Evolutionary conservation across 2,888 invertebrate species (phyloP), one percentile per base, ranked within the genome.

Genomic region (Drosophila barbarae): DNA sequence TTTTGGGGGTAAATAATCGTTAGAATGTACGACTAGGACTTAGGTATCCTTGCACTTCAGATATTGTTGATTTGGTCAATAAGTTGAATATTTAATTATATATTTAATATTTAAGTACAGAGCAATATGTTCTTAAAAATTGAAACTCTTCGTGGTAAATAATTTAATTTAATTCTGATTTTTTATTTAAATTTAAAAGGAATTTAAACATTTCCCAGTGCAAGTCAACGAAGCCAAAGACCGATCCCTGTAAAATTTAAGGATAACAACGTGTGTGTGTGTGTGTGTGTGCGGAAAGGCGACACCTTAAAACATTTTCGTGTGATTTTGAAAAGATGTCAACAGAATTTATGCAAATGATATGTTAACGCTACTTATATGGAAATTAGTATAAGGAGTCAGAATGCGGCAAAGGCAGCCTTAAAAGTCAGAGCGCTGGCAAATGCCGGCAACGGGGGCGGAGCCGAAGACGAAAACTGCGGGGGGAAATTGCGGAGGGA

Each of bases 311-410:
- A 80, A 85, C 84, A 85, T 86, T 87, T 85, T 76, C 86, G 86
- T 87, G 83, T 80, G 86, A 82, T 87, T 85, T 83, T 87, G 86
- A 86, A 86, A 86, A 86, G 82, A 86, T 86, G 87, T 87, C 86
- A 87, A 78, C 84, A 78, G 81, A 86, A 86, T 86, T 87, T 87
- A 86, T 86, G 86, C 86, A 86, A 86, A 86, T 87, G 79, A 86
- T 86, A 87, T 84, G 87, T 85, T 82, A 86, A 86, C 86, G 84
- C 86, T 83, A 84, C 82, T 83, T 83, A 83, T 82, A 84, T 83
- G 86, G 85, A 85, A 85, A 82, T 85, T 84, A 85, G 82, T 85
- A 82, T 82, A 82, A 82, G 82, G 86, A 82, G 81, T 85, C 81
- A 84, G 74, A 71, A 74, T 73, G 74, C 74, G 81, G 85, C 84